Evolutionary conservation across 2,888 invertebrate genomes (phyloP).

Genomic region (Diplazon laetatorius): DNA sequence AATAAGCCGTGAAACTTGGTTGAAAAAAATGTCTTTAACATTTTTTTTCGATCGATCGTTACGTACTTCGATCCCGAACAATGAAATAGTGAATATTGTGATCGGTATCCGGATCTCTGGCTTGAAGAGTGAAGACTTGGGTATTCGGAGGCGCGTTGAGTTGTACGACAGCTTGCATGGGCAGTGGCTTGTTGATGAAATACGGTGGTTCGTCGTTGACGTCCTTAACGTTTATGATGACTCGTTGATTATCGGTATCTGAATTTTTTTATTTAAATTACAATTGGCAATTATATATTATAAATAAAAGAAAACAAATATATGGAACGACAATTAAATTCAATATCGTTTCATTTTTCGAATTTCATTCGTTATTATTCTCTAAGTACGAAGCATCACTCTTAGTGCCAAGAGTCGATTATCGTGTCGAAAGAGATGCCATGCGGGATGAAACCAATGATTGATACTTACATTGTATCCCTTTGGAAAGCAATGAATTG

Average conservation of each 20-base stretch:
- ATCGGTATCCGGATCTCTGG: slow-evolving; percentile 97
- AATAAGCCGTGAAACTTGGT: too few species aligned
- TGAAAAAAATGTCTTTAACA: too few species aligned
- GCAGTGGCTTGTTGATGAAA: slow-evolving; percentile 97
- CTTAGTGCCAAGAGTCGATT: slow-evolving; percentile 47
- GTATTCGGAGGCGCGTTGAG: slow-evolving; percentile 97
- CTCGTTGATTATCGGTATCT: slow-evolving; percentile 97
- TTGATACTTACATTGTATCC: slow-evolving; percentile 82
- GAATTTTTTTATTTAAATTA: slow-evolving; percentile 69
- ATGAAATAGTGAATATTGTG: slow-evolving; percentile 98
- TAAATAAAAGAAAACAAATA: too few species aligned
- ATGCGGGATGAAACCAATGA: slow-evolving; percentile 44
- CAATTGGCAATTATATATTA: not conserved
- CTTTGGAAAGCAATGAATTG: slow-evolving; percentile 76
- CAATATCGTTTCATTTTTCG: slow-evolving; percentile 3
- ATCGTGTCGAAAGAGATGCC: slow-evolving; percentile 20
- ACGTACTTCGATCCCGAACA: slow-evolving; percentile 91
- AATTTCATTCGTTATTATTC: slow-evolving; percentile 36
- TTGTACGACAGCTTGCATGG: slow-evolving; percentile 98
- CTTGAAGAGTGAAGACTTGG: slow-evolving; percentile 98
- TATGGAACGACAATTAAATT: not conserved
- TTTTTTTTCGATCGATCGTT: too few species aligned
- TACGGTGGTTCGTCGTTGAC: slow-evolving; percentile 98
- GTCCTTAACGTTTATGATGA: slow-evolving; percentile 97
- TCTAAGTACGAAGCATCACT: slow-evolving; percentile 44